Base-by-base conservation (phyloP, 2,113 vertebrate species). In the Caretta caretta region DNA sequence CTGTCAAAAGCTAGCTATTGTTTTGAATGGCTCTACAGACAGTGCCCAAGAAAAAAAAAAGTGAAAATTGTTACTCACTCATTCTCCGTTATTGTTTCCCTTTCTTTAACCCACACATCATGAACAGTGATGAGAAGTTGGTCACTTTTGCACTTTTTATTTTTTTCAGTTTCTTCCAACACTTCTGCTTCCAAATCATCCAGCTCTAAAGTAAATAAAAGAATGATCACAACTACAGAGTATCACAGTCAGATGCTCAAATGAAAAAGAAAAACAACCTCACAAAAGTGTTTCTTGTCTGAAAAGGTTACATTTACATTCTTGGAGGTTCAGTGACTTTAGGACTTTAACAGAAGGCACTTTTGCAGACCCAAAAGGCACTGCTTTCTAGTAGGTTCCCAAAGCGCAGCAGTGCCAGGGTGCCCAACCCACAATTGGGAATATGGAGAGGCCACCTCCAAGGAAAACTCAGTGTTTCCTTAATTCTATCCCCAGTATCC, bases 141-240 rank as follows among this genome's bases (percentile, higher is more conserved):
- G 16, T 94, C 88, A 38, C 78, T 86, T 91, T 90, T 90, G 31
- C 81, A 80, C n/a, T 84, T 88, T 84, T 42, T 94, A 96, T 86
- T 93, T 83, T 91, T 86, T 90, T 97, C 93, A 16, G 57, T 84
- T 92, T 99, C 99, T 88, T 98, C 98, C 83, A 99, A 97, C 83
- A 99, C 54, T 96, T 99, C 96, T 10, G 97, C 98, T 98, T 99
- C 99, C 97, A 99, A 89, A 91, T 99, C 99, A 93, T 98, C 98
- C 97, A 97, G 96, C 90, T 99, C 99, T 99, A 92, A 78, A 94
- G 96, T 79, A 42, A 87, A 89, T 49, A 79, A 94, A 96, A 51
- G 85, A 0, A 80, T 49, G 57, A 42, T 89, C 2, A 48, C 53
- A 76, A 86, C 80, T 57, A 86, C 84, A 94, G 93, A 88, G 62